Evolutionary conservation across 1,140 invertebrate species (phyloP), one percentile per base, ranked within the genome.

Genomic region (Orchesella cincta): DNA sequence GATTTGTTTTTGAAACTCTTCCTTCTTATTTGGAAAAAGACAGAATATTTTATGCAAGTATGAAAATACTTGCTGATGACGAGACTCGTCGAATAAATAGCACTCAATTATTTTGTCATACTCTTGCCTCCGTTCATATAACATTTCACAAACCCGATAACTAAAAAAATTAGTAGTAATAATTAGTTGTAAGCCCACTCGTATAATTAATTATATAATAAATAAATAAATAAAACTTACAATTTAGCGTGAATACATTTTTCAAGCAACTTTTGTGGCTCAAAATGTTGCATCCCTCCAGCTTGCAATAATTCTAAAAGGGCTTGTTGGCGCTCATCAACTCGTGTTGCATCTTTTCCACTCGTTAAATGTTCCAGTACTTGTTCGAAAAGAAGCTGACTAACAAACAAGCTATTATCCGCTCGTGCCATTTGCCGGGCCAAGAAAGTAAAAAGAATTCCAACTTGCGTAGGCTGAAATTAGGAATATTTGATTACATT

Each of bases 251-350:
- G 85, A 80, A 89, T 87, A 12, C 90, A 88, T 71, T 90, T 86
- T 79, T 87, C 85, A 3, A 92, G 82, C 18, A 92, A 85, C 79
- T 86, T 85, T 28, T 87, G 84, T 75, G 86, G 85, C 72, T 89
- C 86, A 86, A 90, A 91, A 83, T 90, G 88, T 29, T 86, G 83
- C 2, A 94, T 83, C 79, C 91, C 92, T 62, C 91, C 90, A 23
- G 89, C 89, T 39, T 90, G 86, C 1, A 95, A 84, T n/a, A 96
- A 85, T 84, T 93, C 91, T 73, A 95, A 84, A 83, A 94, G 87
- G 3, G 93, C 92, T 82, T 93, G 92, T 84, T 96, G 93, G 70
- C 92, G 87, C 83, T 95, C 93, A 79, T 91, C 89, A 75, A 89
- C 87, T 64, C 89, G 86, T 52, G 88, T 84, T 85, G 86, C 83